These are phyloP conservation scores for Eubasilissa splendida DNA, from an alignment of 2,888 invertebrate genomes.

Conservation along the genomic window DNA sequence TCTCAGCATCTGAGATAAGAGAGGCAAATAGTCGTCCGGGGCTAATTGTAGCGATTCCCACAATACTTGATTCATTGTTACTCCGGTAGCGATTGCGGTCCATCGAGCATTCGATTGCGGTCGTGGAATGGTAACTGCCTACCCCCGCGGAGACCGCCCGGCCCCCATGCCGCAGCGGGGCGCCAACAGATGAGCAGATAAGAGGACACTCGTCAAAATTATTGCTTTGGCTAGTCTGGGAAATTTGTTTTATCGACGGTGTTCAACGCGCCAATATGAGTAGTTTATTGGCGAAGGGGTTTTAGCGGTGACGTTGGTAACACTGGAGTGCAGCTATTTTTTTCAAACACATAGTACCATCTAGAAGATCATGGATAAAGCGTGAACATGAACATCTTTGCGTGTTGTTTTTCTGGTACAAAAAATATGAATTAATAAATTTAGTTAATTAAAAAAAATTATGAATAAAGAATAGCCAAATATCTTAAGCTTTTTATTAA, in stretches of 20 bases:
- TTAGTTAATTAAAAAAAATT: too few species aligned
- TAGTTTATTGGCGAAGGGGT: too few species aligned
- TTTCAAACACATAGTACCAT: too few species aligned
- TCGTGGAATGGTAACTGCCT: constrained; percentile 31
- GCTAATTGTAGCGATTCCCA: constrained; percentile 48
- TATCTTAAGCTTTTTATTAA: too few species aligned
- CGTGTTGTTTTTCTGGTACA: too few species aligned
- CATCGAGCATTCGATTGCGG: constrained; percentile 48
- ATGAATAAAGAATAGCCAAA: too few species aligned
- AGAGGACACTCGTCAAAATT: constrained; percentile 47
- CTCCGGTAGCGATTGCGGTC: constrained; percentile 35
- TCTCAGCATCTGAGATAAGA: constrained; percentile 10
- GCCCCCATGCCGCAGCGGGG: constrained; percentile 25
- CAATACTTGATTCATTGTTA: constrained; percentile 22
- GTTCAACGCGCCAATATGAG: too few species aligned
- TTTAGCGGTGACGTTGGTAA: too few species aligned
- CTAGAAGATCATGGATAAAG: too few species aligned
- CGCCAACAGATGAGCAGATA: constrained; percentile 45
- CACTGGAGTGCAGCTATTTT: too few species aligned
- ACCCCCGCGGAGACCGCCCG: constrained; percentile 18
- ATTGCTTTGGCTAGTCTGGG: constrained; percentile 22
- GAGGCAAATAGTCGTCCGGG: not conserved
- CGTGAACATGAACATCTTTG: too few species aligned
- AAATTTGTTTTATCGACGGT: constrained; percentile 6
- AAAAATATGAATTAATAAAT: too few species aligned